Evolutionary conservation across 1,140 invertebrate genomes (phyloP).

Genomic region (Oscheius sp.): DNA sequence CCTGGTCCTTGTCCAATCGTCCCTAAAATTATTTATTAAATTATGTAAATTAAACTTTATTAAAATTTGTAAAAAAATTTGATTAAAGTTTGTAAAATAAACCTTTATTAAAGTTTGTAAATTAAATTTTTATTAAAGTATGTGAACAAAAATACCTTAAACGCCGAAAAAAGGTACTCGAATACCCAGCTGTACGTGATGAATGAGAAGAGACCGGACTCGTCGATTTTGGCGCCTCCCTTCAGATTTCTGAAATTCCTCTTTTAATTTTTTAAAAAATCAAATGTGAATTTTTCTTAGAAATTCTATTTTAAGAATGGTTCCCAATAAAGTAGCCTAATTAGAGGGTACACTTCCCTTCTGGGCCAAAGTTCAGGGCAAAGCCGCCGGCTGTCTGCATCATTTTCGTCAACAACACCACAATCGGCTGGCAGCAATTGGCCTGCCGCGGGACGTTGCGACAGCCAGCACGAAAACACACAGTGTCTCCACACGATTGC

Average conservation of each 20-base stretch:
- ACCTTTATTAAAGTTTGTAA: too few relatives aligned
- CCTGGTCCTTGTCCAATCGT: constrained; percentile 14
- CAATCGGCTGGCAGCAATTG: too few relatives aligned
- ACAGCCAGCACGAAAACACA: too few relatives aligned
- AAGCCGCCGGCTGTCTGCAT: too few relatives aligned
- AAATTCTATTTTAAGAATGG: background rate
- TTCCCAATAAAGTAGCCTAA: too few relatives aligned
- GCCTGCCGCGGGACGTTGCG: too few relatives aligned
- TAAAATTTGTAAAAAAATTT: background rate
- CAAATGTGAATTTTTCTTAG: background rate
- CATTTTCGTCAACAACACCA: too few relatives aligned
- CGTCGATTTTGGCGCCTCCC: constrained; percentile 40
- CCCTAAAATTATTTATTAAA: constrained; percentile 1
- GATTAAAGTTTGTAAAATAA: background rate
- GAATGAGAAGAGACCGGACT: constrained; percentile 58
- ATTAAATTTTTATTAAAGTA: background rate
- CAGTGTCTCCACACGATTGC: too few relatives aligned
- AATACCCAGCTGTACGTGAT: constrained; percentile 61
- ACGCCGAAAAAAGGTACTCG: constrained; percentile 54
- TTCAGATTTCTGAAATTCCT: constrained; percentile 7
- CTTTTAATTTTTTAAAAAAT: background rate
- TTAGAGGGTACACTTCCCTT: too few relatives aligned
- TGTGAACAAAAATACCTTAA: background rate
- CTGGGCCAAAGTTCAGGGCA: too few relatives aligned
- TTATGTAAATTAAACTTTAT: too few relatives aligned